These are phyloP conservation scores for Drosophila tristis DNA, from an alignment of 1,140 invertebrate species.

Conservation along the genomic window DNA sequence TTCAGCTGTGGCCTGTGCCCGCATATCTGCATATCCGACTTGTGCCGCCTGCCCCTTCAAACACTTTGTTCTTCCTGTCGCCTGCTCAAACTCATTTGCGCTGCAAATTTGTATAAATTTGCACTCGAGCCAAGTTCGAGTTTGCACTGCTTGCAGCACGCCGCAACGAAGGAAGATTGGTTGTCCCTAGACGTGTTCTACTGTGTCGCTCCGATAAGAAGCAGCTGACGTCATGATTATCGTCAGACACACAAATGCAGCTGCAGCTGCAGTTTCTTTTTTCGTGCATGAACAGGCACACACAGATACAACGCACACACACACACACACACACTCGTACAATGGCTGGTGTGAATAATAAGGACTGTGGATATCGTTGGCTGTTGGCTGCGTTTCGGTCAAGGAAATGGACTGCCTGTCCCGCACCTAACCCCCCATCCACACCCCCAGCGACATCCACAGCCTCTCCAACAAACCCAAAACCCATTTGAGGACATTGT, in stretches of 20 bases:
- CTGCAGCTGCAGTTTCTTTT: constrained; percentile 14
- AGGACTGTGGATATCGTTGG: constrained; percentile 55
- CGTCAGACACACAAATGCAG: constrained; percentile 21
- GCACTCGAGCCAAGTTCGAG: constrained; percentile 36
- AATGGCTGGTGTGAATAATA: constrained; percentile 70
- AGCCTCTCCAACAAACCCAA: background rate
- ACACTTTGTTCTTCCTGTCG: too few species aligned
- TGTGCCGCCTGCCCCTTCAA: too few species aligned
- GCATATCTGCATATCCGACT: too few species aligned
- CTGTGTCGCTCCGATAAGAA: constrained; percentile 48
- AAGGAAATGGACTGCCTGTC: constrained; percentile 64
- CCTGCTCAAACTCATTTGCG: constrained; percentile 1
- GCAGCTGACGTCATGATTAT: constrained; percentile 72
- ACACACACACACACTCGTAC: constrained; percentile 30
- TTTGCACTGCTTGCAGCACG: constrained; percentile 6
- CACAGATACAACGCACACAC: constrained; percentile 21
- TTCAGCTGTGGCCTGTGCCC: too few species aligned
- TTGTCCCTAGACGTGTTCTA: constrained; percentile 31
- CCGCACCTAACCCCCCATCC: constrained; percentile 11
- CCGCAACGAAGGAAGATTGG: constrained; percentile 11
- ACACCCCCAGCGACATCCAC: background rate
- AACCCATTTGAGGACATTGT: constrained; percentile 66
- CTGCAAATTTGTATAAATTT: constrained; percentile 38
- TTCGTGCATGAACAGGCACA: constrained; percentile 46
- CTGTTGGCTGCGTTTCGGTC: constrained; percentile 76